Evolutionary conservation across 1,140 invertebrate species (phyloP).

Genomic region (Drosophila parvula): DNA sequence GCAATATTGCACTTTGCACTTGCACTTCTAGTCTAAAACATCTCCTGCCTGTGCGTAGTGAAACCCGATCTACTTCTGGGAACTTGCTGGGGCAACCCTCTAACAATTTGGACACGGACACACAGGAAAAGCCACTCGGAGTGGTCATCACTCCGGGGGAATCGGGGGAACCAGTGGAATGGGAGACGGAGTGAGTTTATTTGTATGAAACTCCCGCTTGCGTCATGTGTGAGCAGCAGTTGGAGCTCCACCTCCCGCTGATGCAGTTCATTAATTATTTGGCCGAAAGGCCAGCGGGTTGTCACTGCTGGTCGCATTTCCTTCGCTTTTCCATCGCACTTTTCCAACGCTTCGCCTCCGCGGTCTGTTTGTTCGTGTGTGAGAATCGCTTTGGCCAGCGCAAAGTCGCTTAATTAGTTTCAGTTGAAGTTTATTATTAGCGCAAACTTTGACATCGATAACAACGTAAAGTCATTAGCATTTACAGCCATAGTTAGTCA

Average conservation of each 20-base stretch:
- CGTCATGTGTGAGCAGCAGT: constrained; percentile 59
- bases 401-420: constrained; percentile 77
- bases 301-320: constrained; percentile 36
- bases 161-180: not conserved
- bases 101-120: constrained; percentile 3
- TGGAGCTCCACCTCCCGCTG: constrained; percentile 33
- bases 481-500: constrained; percentile 51
- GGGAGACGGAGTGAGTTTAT: constrained; percentile 31
- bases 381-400: constrained; percentile 50
- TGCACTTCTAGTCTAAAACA: not conserved
- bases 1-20: too few species aligned
- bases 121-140: constrained; percentile 32
- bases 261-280: constrained; percentile 81
- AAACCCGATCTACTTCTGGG: not conserved
- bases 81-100: constrained; percentile 58
- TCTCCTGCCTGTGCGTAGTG: not conserved
- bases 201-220: constrained; percentile 51
- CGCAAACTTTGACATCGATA: constrained; percentile 79
- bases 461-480: constrained; percentile 80
- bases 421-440: constrained; percentile 78
- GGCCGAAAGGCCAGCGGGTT: constrained; percentile 51
- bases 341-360: constrained; percentile 7
- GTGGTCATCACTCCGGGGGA: constrained; percentile 47
- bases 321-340: constrained; percentile 12
- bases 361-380: constrained; percentile 26